Percentiles rank a stretch among this genome's conserved stretches.
phyloP scores from a whole-genome alignment of 2,888 invertebrate species.

The Atherix ibis region DNA sequence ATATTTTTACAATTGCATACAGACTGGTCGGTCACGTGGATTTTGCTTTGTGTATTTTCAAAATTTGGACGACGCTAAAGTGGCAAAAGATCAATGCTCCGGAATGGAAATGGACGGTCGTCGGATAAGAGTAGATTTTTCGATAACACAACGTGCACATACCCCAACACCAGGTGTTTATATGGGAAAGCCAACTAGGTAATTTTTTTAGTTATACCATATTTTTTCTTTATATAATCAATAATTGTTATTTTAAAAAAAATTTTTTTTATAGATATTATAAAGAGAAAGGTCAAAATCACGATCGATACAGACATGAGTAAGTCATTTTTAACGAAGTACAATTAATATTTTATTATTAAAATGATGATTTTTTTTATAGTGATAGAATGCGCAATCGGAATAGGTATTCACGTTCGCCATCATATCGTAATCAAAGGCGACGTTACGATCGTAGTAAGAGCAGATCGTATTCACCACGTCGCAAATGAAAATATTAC shows the following conservation, averaged over 20 bases:
- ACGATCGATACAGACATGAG: slow-evolving; percentile 17
- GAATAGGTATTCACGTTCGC: slow-evolving; percentile 14
- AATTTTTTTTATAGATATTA: slow-evolving; percentile 11
- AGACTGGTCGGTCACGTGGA: slow-evolving; percentile 89
- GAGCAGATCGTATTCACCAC: slow-evolving; percentile 21
- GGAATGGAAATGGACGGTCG: slow-evolving; percentile 92
- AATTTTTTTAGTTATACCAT: slow-evolving; percentile 4
- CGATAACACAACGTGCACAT: slow-evolving; percentile 89
- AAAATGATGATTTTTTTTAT: too few relatives aligned
- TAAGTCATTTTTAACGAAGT: slow-evolving; percentile 5
- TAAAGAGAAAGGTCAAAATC: slow-evolving; percentile 16
- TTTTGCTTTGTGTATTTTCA: slow-evolving; percentile 94
- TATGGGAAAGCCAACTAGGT: slow-evolving; percentile 76
- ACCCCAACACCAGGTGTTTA: slow-evolving; percentile 96
- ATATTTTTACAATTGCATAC: slow-evolving; percentile 9
- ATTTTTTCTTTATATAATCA: not conserved
- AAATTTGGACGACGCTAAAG: slow-evolving; percentile 72
- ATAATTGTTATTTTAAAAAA: slow-evolving; percentile 3
- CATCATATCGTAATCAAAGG: slow-evolving; percentile 15
- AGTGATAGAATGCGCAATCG: slow-evolving; percentile 5
- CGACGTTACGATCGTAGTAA: slow-evolving; percentile 19
- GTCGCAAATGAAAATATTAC: too few relatives aligned
- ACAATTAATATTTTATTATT: too few relatives aligned
- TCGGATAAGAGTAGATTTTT: slow-evolving; percentile 86
- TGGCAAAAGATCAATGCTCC: slow-evolving; percentile 83